Evolutionary conservation across 2,113 vertebrate species (phyloP), one percentile per base, ranked within the genome.

Genomic region (Notothenia rossii): DNA sequence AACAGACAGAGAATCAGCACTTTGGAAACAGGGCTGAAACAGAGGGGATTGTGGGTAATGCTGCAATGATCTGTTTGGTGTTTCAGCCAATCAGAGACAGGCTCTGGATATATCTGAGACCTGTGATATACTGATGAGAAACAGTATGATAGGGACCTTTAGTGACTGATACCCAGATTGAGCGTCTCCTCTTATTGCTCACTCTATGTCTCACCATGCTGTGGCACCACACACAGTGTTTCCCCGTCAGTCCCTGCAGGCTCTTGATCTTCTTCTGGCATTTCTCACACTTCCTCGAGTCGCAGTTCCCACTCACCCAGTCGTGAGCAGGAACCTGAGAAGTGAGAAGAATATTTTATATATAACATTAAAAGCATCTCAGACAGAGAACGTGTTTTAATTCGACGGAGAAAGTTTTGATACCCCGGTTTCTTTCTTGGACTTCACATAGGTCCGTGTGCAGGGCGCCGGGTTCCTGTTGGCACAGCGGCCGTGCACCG

Each of bases 161-260:
- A 29, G 29, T 29, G 29, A 29, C 29, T 29, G 29, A 25, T 25
- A 25, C 25, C 25, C 25, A 25, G 25, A 29, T 3, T 29, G 29
- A 29, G 29, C 29, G 29, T 29, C 3, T 29, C 29, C 29, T 29
- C 29, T 29, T 4, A 25, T 25, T 25, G 25, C 25, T 25, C 25
- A 25, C 25, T 36, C 5, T 43, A 53, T 5, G 74, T 8, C 74
- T 93, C 81, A 98, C 97, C 95, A 96, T 95, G 54, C 94, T 92
- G 90, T 97, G 97, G 90, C 97, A 98, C 96, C 97, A 97, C 45
- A 96, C 96, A 63, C 97, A 98, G 90, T 96, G 96, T 86, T 97
- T 95, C 43, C 97, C 97, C 0, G 96, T 96, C 10, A 98, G 92
- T 50, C 91, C 90, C 68, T 93, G 91, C 61, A 81, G 81, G 84